These are phyloP conservation scores for Nephotettix cincticeps DNA, from an alignment of 1,140 invertebrate genomes.

Conservation along the genomic window DNA sequence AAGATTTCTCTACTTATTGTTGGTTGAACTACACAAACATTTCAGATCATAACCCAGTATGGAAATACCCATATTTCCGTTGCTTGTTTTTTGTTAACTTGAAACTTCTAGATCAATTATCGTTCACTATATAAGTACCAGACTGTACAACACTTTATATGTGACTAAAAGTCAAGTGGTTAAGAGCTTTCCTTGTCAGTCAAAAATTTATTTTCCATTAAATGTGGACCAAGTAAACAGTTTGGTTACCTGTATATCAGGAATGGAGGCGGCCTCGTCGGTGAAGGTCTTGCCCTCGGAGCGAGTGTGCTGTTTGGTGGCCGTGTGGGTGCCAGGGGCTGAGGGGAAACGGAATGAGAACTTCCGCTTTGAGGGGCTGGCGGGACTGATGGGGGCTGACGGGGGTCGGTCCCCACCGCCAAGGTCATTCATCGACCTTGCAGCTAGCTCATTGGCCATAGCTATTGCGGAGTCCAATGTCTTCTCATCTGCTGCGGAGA, in stretches of 20 bases:
- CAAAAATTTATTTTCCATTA: no score
- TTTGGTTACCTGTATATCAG: slow-evolving; percentile 76
- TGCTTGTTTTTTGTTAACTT: no score
- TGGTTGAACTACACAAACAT: no score
- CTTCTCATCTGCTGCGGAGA: slow-evolving; percentile 90
- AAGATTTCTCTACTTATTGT: no score
- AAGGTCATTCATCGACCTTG: slow-evolving; percentile 81
- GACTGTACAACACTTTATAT: no score
- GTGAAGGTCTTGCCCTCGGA: slow-evolving; percentile 80
- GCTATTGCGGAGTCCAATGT: slow-evolving; percentile 93
- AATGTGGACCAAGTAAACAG: no score
- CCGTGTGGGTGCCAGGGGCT: slow-evolving; percentile 31
- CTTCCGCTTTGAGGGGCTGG: slow-evolving; percentile 80
- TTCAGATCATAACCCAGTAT: no score
- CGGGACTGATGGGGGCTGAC: slow-evolving; percentile 65
- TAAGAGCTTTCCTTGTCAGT: no score
- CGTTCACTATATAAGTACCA: no score
- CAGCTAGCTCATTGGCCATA: slow-evolving; percentile 89
- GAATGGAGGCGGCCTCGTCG: slow-evolving; percentile 85
- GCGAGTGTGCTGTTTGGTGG: slow-evolving; percentile 53
- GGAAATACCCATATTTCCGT: no score
- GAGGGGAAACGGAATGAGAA: slow-evolving; percentile 83
- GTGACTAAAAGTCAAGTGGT: no score
- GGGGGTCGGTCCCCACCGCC: slow-evolving; percentile 51
- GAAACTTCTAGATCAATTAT: no score